Evolutionary conservation across 2,113 vertebrate genomes (phyloP).

Genomic region (Ptychochromis oligacanthus): DNA sequence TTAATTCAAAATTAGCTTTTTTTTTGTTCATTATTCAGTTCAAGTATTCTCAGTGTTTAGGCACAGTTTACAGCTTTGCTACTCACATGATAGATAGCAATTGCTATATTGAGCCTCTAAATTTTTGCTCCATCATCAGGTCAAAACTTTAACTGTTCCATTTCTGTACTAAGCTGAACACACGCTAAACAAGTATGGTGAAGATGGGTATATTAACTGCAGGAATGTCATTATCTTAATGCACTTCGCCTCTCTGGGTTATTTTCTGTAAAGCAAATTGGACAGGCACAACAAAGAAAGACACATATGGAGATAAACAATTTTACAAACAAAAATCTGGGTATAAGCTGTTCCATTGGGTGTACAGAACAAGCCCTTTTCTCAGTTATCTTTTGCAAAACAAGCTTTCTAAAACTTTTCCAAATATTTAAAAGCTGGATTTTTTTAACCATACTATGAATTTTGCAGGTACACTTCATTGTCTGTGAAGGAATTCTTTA

Average conservation of each 20-base stretch:
- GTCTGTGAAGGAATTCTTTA: neutral
- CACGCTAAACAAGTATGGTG: neutral
- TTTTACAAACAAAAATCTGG: neutral
- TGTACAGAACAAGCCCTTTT: neutral
- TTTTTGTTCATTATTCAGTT: neutral
- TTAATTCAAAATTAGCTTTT: neutral
- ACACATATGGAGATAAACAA: neutral
- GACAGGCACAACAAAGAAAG: neutral
- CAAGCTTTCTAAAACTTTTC: neutral
- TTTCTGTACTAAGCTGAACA: neutral
- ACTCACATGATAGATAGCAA: neutral
- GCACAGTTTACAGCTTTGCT: neutral
- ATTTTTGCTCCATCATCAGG: neutral
- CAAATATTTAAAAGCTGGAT: neutral
- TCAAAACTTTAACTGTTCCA: neutral
- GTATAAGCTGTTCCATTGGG: neutral
- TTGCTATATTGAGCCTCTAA: neutral
- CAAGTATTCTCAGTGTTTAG: neutral
- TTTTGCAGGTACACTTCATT: neutral
- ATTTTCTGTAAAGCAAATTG: neutral
- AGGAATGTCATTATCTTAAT: neutral
- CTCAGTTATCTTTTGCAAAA: neutral
- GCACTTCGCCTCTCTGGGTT: neutral
- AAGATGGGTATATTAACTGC: neutral
- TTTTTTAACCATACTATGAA: neutral